Base-by-base conservation (phyloP, 2,797 vertebrate genomes). In the Sylvia borin region DNA sequence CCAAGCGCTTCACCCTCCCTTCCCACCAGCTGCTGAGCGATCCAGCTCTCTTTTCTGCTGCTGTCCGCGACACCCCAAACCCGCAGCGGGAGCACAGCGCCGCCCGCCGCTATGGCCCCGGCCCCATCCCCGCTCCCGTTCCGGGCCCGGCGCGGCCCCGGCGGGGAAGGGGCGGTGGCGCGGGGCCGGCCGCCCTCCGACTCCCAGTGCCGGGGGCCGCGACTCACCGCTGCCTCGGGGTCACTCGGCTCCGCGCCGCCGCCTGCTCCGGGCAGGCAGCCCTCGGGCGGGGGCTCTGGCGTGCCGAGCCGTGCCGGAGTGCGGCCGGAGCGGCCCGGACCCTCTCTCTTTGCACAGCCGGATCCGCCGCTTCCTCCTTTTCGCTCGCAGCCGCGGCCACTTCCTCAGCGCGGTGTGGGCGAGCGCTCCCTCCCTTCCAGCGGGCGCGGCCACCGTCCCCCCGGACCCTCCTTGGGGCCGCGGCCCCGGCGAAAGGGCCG, bases 291-390 rank as follows among this genome's bases (percentile, higher is more conserved):
- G 47, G 18, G 48, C 34, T 51, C 24, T 8, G 66, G 19, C 9
- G 53, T 2, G 58, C 27, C 24, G 60, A 11, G 60, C 27, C 24
- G 58, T 1, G 54, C 26, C 20, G 13, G 57, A 34, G 38, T 18
- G 29, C 20, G 21, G 50, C 76, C 32, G 16, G 11, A 85, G 40
- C 14, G 36, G 36, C 15, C 48, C 32, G 47, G 38, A 72, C 32
- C 27, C 27, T 26, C 29, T 70, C 48, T 70, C 48, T 70, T 2
- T 36, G 76, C 25, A 31, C 34, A 47, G 75, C 48, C 7, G 61
- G 17, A 43, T 36, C 50, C 68, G 29, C 71, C 27, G 84, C 95
- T 97, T 97, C 97, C 97, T 96, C 95, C 68, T 96, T 95, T 96
- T 94, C 62, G 16, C 65, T 95, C 51, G n/a, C 68, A 65, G 92